phyloP scores from a whole-genome alignment of 2,888 invertebrate genomes.

The Pheosia tremula region DNA sequence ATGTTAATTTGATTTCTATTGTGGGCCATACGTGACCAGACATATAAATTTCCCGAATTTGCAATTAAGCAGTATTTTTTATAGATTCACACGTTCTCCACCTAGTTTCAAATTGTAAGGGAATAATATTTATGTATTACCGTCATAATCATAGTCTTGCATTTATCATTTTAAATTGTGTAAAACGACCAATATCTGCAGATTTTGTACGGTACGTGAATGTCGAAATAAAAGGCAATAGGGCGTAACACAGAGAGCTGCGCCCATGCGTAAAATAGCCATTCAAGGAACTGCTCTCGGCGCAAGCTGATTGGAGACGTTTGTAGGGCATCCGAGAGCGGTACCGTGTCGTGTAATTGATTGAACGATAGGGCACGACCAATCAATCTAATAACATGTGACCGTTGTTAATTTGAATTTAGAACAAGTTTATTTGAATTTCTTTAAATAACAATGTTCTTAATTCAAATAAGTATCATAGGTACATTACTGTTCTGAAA shows the following conservation, averaged over 20 bases:
- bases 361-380: slow-evolving; percentile 1
- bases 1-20: too few species aligned
- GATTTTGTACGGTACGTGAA: slow-evolving; percentile 39
- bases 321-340: slow-evolving; percentile 18
- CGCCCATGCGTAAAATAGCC: slow-evolving; percentile 69
- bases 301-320: slow-evolving; percentile 15
- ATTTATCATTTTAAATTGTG: slow-evolving; percentile 9
- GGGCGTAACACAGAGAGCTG: slow-evolving; percentile 60
- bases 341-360: slow-evolving; percentile 7
- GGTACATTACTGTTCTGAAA: too few species aligned
- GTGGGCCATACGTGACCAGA: too few species aligned
- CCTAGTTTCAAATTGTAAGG: too few species aligned
- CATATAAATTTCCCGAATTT: too few species aligned
- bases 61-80: too few species aligned
- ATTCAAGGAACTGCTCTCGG: slow-evolving; percentile 45
- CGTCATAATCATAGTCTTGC: not conserved
- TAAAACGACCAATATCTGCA: slow-evolving; percentile 17
- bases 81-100: too few species aligned
- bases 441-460: too few species aligned
- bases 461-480: too few species aligned
- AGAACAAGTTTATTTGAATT: slow-evolving; percentile 22
- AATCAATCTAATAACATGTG: slow-evolving; percentile 2
- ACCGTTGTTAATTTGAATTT: slow-evolving; percentile 28
- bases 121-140: too few species aligned
- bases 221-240: slow-evolving; percentile 65